A percentile compares a stretch with the other conserved stretches of the same genome.
Evolutionary conservation across 1,140 invertebrate genomes (phyloP).

Genomic region (Zeugodacus cucurbitae): DNA sequence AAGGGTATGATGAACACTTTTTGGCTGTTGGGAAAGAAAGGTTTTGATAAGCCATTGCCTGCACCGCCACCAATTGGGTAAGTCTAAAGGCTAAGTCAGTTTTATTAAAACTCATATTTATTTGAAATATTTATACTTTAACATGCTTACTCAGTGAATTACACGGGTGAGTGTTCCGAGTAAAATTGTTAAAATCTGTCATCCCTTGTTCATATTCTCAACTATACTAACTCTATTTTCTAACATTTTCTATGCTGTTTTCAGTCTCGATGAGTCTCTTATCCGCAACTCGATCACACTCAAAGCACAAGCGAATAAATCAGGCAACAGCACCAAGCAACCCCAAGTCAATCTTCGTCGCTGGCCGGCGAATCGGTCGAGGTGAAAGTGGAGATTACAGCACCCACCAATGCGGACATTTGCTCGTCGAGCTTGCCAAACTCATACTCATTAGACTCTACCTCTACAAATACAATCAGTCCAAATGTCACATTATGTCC

Average conservation of each 20-base stretch:
- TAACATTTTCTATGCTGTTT: neutral
- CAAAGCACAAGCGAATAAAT: slow-evolving; percentile 62
- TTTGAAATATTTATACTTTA: neutral
- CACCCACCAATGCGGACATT: slow-evolving; percentile 56
- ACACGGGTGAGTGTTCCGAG: neutral
- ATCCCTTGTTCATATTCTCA: neutral
- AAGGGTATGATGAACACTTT: slow-evolving; percentile 90
- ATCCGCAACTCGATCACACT: slow-evolving; percentile 61
- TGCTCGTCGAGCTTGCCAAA: slow-evolving; percentile 56
- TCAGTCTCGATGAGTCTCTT: slow-evolving; percentile 73
- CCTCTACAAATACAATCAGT: slow-evolving; percentile 61
- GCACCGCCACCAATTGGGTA: slow-evolving; percentile 82
- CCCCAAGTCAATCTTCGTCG: slow-evolving; percentile 64
- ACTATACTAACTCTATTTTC: neutral
- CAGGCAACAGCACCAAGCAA: slow-evolving; percentile 62
- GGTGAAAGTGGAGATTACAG: slow-evolving; percentile 65
- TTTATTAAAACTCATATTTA: neutral
- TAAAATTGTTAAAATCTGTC: neutral
- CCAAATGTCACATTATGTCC: slow-evolving; percentile 60
- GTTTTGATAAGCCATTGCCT: slow-evolving; percentile 87
- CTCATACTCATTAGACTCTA: slow-evolving; percentile 64
- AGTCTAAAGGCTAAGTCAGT: slow-evolving; percentile 55
- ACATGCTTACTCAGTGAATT: slow-evolving; percentile 1
- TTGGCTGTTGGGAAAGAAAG: slow-evolving; percentile 85
- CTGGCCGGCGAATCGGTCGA: slow-evolving; percentile 62